These are phyloP conservation scores for Drosophila jambulina DNA, from an alignment of 1,140 invertebrate genomes.

Conservation along the genomic window DNA sequence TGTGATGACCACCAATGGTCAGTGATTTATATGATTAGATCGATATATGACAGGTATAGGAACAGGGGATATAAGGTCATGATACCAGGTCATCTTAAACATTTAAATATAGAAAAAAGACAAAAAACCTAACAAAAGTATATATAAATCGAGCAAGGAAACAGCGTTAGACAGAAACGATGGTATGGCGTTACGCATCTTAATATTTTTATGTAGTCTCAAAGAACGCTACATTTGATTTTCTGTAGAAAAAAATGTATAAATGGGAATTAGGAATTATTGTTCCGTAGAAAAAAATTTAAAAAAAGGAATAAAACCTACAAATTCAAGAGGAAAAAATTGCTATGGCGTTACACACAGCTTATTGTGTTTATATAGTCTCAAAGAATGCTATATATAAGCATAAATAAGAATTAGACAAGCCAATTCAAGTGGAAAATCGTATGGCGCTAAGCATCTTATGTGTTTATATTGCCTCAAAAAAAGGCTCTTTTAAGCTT, in stretches of 20 bases:
- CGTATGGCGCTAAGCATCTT: not conserved
- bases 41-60: not conserved
- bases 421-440: not conserved
- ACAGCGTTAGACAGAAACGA: not conserved
- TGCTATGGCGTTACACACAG: not conserved
- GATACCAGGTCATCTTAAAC: not conserved
- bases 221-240: not conserved
- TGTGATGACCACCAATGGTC: constrained; percentile 87
- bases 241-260: not conserved
- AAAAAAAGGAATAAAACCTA: too few relatives aligned
- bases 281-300: too few relatives aligned
- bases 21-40: constrained; percentile 1
- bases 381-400: not conserved
- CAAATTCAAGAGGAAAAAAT: not conserved
- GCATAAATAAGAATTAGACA: not conserved
- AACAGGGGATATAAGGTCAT: not conserved
- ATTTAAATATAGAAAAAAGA: not conserved
- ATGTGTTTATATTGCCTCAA: not conserved
- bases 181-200: not conserved
- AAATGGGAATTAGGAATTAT: not conserved
- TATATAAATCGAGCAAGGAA: not conserved
- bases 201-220: not conserved
- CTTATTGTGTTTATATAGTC: not conserved
- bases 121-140: not conserved
- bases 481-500: not conserved